These are phyloP conservation scores for Connochaetes taurinus DNA, from an alignment of 2,113 vertebrate species.

Conservation along the genomic window DNA sequence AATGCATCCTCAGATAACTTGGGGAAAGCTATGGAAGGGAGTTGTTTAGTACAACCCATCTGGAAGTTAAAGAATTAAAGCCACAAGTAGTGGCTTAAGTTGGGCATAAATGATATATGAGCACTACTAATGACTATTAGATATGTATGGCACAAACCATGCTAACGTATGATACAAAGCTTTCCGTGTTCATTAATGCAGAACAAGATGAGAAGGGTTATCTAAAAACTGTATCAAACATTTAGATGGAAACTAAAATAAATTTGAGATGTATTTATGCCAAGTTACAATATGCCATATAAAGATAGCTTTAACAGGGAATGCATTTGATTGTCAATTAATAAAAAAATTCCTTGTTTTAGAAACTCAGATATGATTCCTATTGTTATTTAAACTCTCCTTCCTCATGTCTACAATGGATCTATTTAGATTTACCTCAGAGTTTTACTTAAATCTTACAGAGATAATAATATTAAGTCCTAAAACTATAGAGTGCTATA, in stretches of 20 bases:
- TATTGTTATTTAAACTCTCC: not conserved
- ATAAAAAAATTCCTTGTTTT: not conserved
- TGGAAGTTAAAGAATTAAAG: not conserved
- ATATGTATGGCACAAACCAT: not conserved
- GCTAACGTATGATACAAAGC: not conserved
- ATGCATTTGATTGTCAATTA: not conserved
- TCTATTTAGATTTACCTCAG: not conserved
- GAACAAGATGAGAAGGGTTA: not conserved
- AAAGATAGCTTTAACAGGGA: not conserved
- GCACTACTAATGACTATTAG: not conserved
- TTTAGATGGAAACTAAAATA: not conserved
- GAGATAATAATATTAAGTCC: not conserved
- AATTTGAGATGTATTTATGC: not conserved
- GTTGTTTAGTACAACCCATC: not conserved
- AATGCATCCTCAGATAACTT: not conserved
- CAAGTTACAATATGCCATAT: not conserved
- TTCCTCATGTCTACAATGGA: not conserved
- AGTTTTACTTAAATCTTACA: not conserved
- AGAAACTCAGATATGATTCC: not conserved
- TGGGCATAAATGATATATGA: not conserved
- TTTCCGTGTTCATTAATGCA: not conserved
- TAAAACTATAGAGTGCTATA: not conserved
- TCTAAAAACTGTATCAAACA: not conserved
- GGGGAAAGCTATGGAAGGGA: not conserved
- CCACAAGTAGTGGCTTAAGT: not conserved